phyloP scores from a whole-genome alignment of 2,888 invertebrate genomes.

The Rhaphigaster nebulosa region DNA sequence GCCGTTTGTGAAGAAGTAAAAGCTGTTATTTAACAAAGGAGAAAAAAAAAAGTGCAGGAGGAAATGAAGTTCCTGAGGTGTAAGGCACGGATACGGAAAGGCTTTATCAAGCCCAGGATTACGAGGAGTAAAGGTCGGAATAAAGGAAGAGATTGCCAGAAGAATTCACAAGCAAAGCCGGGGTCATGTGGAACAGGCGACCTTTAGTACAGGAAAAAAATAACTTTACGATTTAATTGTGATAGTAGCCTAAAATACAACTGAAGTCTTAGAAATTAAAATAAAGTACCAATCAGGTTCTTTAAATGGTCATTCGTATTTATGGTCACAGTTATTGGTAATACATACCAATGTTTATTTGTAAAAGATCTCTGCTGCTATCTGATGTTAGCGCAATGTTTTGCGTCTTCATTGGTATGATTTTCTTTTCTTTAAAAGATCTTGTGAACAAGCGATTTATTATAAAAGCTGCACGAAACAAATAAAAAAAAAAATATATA shows the following conservation, averaged over 20 bases:
- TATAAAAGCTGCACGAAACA: too few species aligned
- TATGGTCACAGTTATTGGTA: too few species aligned
- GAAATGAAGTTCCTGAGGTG: not conserved
- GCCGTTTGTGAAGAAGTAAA: not conserved
- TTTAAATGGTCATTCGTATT: too few species aligned
- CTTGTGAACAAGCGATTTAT: too few species aligned
- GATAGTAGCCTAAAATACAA: not conserved
- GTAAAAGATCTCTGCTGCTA: too few species aligned
- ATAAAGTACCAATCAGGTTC: too few species aligned
- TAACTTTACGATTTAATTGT: not conserved
- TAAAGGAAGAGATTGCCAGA: not conserved
- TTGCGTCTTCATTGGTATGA: too few species aligned
- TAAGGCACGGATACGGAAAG: conserved; percentile 18
- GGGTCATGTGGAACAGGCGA: not conserved
- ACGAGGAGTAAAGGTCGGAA: conserved; percentile 3
- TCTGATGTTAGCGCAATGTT: too few species aligned
- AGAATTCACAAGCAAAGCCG: not conserved
- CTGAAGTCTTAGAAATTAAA: too few species aligned
- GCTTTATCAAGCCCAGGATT: not conserved
- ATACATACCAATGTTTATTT: too few species aligned
- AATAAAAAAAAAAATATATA: too few species aligned
- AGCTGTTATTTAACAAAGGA: not conserved
- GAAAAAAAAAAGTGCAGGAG: not conserved
- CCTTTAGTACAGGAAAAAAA: not conserved
- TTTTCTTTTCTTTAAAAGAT: too few species aligned